Evolutionary conservation across 2,888 invertebrate species (phyloP).

Genomic region (Aphodius sticticus): DNA sequence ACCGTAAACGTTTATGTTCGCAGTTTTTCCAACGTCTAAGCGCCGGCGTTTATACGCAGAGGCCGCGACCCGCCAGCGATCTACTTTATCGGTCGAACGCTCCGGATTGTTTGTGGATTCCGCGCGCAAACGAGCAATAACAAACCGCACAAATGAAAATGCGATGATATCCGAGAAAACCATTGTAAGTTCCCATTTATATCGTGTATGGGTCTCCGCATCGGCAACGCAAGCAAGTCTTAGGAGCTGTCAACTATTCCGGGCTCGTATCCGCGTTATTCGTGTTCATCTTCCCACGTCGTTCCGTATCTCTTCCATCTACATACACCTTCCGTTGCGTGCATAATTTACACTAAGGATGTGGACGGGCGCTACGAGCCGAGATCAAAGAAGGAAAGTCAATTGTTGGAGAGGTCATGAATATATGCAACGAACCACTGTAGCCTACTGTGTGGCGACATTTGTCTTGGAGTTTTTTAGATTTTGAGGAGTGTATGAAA

Average conservation of each 20-base stretch:
- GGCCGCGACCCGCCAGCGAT: not conserved
- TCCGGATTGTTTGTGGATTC: not conserved
- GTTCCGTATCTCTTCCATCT: not conserved
- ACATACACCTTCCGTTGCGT: conserved; percentile 4
- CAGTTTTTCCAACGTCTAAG: not conserved
- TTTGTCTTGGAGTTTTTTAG: not conserved
- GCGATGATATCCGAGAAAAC: not conserved
- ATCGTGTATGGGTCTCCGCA: not conserved
- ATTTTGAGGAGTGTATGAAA: not conserved
- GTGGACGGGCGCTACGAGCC: not conserved
- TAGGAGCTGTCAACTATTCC: not conserved
- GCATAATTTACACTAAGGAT: not conserved
- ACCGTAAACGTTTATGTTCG: not conserved
- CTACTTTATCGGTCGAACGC: not conserved
- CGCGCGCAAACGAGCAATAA: not conserved
- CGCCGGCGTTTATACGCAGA: not conserved
- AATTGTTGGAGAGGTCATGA: not conserved
- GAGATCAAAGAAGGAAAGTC: not conserved
- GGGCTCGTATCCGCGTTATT: not conserved
- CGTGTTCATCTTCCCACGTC: not conserved
- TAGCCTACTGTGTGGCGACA: not conserved
- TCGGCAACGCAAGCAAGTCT: not conserved
- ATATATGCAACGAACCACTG: not conserved
- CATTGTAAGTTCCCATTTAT: not conserved
- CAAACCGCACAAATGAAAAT: not conserved